Conservation (phyloP, 35 echinoderm and acorn worm species). For the Hemicentrotus pulcherrimus region DNA sequence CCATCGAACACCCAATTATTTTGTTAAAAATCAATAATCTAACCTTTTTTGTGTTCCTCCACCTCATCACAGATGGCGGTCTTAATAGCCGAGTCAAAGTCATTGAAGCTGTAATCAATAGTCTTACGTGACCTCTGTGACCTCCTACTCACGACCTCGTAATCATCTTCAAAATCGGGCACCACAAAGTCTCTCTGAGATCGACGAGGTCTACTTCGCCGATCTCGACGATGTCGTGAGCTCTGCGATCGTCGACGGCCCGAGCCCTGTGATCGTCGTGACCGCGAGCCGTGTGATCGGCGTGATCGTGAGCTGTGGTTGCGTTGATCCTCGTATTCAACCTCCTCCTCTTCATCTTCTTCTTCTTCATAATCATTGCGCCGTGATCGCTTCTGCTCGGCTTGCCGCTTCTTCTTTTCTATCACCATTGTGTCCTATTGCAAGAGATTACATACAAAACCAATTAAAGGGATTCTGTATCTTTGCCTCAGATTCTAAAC, state of each 20-base stretch:
- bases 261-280: neutral
- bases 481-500: no score
- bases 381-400: neutral
- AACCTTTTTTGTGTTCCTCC: constrained; percentile 88
- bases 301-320: neutral
- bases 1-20: neutral
- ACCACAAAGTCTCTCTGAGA: neutral
- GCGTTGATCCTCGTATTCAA: neutral
- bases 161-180: constrained; percentile 59
- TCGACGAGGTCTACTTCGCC: neutral
- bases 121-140: constrained; percentile 69
- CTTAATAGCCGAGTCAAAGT: constrained; percentile 93
- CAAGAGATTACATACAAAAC: neutral
- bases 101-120: constrained; percentile 96
- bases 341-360: constrained; percentile 33
- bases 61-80: constrained; percentile 92
- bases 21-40: neutral
- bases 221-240: neutral
- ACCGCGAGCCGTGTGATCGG: neutral
- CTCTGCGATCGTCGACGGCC: neutral
- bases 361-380: constrained; percentile 1
- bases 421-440: neutral
- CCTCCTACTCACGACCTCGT: constrained; percentile 74
- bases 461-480: no score
- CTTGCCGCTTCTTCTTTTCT: neutral